Base-by-base conservation (phyloP, 2,888 invertebrate species). In the Blera fallax region DNA sequence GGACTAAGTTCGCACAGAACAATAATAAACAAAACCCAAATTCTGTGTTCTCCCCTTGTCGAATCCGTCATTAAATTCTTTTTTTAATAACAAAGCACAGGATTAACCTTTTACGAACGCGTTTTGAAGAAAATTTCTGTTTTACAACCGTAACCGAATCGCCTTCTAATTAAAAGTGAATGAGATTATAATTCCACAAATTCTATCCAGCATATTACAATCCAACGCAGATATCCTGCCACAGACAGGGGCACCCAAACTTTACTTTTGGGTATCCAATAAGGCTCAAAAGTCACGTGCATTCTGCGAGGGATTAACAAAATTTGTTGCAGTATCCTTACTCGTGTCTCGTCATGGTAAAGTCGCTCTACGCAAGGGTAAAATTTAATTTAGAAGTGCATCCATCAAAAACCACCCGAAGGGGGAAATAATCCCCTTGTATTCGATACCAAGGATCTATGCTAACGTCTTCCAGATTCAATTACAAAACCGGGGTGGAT, bases 301-400 rank as follows among this genome's bases (percentile, higher is more conserved):
- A 85, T 85, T 77, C 74, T 54, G 80, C 60, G 10, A 69, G 74
- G 81, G 78, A 82, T 82, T 78, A 78, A 60, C 81, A 78, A 87
- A n/a, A 82, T 82, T 87, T 81, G 70, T 56, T 82, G 82, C 87
- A 78, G 78, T 73, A 64, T 80, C 29, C 70, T 74, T 70, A 40
- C 69, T n/a, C n/a, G n/a, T n/a, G n/a, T n/a, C 48, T 50, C 72
- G 78, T 64, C 74, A 74, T 58, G 78, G 52, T 65, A 37, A 77
- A 65, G 58, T 81, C 65, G 64, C 50, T 70, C 52, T 58, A 45
- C 27, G 58, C 40, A 73, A 70, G 84, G 87, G 81, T 87, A 60
- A 87, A 87, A 87, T 82, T 81, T 87, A 87, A 87, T 87, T 87
- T 87, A 62, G 81, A 87, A 87, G 80, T 87, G 87, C 87, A 87